Evolutionary conservation across 2,888 invertebrate species (phyloP).

Genomic region (Sesia apiformis): DNA sequence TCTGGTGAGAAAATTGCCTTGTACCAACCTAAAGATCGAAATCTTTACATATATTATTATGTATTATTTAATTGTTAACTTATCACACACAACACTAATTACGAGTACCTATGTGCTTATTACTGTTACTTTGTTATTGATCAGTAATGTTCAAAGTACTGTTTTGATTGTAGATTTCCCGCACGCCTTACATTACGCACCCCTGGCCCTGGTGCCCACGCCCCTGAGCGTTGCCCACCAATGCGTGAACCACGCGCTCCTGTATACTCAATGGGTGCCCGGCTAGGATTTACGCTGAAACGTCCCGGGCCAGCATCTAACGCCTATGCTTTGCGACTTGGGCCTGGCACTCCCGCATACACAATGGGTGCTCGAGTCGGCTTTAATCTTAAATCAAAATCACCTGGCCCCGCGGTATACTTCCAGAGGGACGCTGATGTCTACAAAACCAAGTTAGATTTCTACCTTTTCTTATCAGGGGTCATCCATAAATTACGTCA

Average conservation of each 20-base stretch:
- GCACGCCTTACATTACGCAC: conserved; percentile 33
- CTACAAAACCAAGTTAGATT: conserved; percentile 39
- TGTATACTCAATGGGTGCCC: conserved; percentile 70
- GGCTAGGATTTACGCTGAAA: conserved; percentile 55
- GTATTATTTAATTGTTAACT: too few relatives aligned
- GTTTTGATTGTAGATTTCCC: conserved; percentile 22
- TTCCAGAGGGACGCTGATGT: conserved; percentile 53
- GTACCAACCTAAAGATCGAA: too few relatives aligned
- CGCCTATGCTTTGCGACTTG: conserved; percentile 62
- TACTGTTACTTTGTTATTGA: too few relatives aligned
- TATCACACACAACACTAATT: too few relatives aligned
- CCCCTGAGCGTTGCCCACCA: conserved; percentile 72
- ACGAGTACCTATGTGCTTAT: too few relatives aligned
- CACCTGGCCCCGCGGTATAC: conserved; percentile 73
- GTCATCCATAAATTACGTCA: too few relatives aligned
- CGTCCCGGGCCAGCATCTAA: conserved; percentile 76
- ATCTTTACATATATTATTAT: too few relatives aligned
- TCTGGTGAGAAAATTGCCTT: too few relatives aligned
- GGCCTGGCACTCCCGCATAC: conserved; percentile 63
- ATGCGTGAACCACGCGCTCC: conserved; percentile 72
- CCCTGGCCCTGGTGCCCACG: conserved; percentile 80
- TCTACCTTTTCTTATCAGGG: background rate
- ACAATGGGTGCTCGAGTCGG: conserved; percentile 56
- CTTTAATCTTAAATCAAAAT: conserved; percentile 32
- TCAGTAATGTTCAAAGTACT: too few relatives aligned